Evolutionary conservation across 2,113 vertebrate genomes (phyloP), one percentile per base, ranked within the genome.

Genomic region (Peromyscus polionotus): DNA sequence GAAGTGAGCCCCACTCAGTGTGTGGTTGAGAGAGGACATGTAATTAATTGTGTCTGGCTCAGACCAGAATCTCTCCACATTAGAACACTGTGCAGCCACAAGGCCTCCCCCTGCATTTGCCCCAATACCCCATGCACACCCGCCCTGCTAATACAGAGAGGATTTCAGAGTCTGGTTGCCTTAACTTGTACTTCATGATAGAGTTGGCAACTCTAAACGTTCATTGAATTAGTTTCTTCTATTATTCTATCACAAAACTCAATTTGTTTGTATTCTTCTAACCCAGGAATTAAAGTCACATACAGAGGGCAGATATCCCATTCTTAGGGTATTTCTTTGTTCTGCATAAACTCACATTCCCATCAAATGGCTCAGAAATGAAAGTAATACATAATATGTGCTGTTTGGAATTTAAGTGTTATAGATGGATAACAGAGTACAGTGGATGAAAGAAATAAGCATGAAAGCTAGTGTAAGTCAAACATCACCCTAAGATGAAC

Each of bases 231-330:
- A 91, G 22, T n/a, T 94, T 90, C 70, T 96, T 26, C 92, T 63
- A 39, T 45, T 84, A 76, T 19, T 48, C 76, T 39, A 81, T 65
- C 59, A 92, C 65, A 75, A 96, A 96, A 90, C n/a, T 94, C 39
- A 94, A 72, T 14, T 68, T 88, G 72, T 26, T 81, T 57, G 63
- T 42, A 51, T 63, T 93, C 11, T 93, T 95, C 54, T 86, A 39
- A 93, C 13, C 80, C 70, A 85, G 59, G 31, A 92, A 92, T 68
- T 42, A 95, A 95, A 28, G 33, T 70, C 16, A 81, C 31, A 72
- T 7, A 76, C 7, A 65, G 33, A 65, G 14, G 20, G 75, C 24
- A 48, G 59, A 48, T 48, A 65, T 39, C 54, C 91, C 4, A 28
- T 73, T 93, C 70, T 84, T 84, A 80, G 6, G 5, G 5, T 36